These are phyloP conservation scores for Sphenodon punctatus DNA, from an alignment of 2,797 vertebrate species.

Conservation along the genomic window DNA sequence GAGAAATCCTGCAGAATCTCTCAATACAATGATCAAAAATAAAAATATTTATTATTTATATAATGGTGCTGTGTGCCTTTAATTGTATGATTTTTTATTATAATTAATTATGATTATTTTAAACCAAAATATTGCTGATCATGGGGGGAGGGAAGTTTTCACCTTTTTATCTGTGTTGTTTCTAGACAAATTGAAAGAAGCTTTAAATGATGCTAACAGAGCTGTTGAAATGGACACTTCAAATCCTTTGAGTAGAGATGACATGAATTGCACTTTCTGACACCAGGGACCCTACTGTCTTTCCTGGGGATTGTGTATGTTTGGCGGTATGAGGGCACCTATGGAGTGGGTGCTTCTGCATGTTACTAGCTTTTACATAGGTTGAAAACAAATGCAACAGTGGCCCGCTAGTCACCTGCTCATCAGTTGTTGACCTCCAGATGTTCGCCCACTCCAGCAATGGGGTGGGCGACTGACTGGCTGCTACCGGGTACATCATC, in stretches of 20 bases:
- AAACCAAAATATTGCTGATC: not conserved
- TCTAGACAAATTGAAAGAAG: slow-evolving; percentile 34
- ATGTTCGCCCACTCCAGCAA: too few species aligned
- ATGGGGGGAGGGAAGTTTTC: slow-evolving; percentile 8
- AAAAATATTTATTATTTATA: not conserved
- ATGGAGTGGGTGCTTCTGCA: too few species aligned
- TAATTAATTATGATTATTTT: too few species aligned
- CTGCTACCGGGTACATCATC: too few species aligned
- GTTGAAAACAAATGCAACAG: too few species aligned
- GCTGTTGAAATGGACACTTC: not conserved
- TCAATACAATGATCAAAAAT: not conserved
- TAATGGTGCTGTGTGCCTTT: not conserved
- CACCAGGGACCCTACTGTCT: not conserved
- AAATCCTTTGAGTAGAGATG: slow-evolving; percentile 8
- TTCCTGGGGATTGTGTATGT: not conserved
- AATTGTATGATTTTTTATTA: too few species aligned
- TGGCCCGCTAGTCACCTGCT: too few species aligned
- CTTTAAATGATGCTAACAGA: slow-evolving; percentile 22
- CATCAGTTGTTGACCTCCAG: too few species aligned
- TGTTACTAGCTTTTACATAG: too few species aligned
- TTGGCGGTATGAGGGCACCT: too few species aligned
- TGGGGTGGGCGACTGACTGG: too few species aligned
- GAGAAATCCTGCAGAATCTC: not conserved
- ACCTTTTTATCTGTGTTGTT: not conserved
- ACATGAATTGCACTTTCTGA: not conserved